Evolutionary conservation across 2,888 invertebrate species (phyloP), one percentile per base, ranked within the genome.

Genomic region (Chesias legatella): DNA sequence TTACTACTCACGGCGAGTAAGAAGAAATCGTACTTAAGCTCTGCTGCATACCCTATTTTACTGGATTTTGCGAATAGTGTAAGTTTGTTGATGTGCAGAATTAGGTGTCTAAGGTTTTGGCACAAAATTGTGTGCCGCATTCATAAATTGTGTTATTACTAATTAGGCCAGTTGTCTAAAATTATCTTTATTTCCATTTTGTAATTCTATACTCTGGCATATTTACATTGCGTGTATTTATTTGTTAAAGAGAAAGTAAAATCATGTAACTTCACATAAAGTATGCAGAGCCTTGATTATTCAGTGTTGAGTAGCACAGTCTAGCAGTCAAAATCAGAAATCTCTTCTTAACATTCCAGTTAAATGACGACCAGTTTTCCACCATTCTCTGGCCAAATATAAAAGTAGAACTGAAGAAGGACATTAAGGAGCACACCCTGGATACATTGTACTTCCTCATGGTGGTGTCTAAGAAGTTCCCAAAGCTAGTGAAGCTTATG

Each of bases 391-490:
- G 93, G 91, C 88, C 91, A 1, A 57, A 90, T 30, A 62, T 94
- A 25, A 89, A 91, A 58, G 73, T 79, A 37, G 90, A 92, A 59
- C 77, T 93, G 36, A 86, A 88, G 25, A 92, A 91, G 58, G 89
- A 91, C 6, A 90, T 92, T 78, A 71, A 86, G 7, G 92, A 93
- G 34, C 92, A 93, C 56, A 89, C 81, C 17, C 73, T 94, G 10
- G 93, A 94, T 67, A 90, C 90, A 1, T 74, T 94, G 3, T 91
- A 92, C 63, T 88, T 92, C 37, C 70, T 94, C 3, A 70, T 93
- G 51, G 59, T 82, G 17, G 62, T 86, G 7, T 72, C 63, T 24
- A 61, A 63, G 28, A 83, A 80, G 60, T 89, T 80, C 43, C 83
- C 86, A 0, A 53, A 89, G 3, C 75, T 91, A 24, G 90, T 90